A percentile compares a stretch with the other conserved stretches of the same genome.
These are phyloP conservation scores for Ia io DNA, from an alignment of 2,113 vertebrate species.

Conservation along the genomic window DNA sequence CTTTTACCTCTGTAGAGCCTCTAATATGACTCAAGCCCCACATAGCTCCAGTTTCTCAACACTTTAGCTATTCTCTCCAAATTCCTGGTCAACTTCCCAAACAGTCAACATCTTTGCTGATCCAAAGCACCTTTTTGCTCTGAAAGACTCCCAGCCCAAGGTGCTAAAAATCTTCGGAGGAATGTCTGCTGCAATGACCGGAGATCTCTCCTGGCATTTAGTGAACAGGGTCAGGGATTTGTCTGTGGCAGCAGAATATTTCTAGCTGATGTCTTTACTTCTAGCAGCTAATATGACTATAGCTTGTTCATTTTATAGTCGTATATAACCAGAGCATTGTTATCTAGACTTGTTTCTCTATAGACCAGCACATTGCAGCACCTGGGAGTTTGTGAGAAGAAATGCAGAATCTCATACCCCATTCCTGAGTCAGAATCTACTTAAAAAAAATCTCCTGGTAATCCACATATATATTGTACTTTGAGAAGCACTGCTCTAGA, in stretches of 20 bases:
- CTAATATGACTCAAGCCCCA: neutral
- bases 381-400: neutral
- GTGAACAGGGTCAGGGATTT: neutral
- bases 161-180: neutral
- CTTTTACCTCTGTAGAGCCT: neutral
- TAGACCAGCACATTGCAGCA: neutral
- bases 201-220: neutral
- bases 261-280: neutral
- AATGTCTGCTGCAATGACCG: accelerated
- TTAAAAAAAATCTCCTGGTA: neutral
- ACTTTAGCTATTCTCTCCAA: neutral
- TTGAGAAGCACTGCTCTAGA: neutral
- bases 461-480: neutral
- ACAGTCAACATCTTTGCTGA: neutral
- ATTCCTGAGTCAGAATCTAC: neutral
- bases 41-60: neutral
- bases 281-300: neutral
- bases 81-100: neutral
- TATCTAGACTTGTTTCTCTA: neutral
- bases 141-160: neutral
- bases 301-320: neutral
- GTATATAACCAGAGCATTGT: neutral
- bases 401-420: neutral
- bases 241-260: neutral
- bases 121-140: neutral